Base-by-base conservation (phyloP, 2,113 vertebrate genomes). In the Euleptes europaea region DNA sequence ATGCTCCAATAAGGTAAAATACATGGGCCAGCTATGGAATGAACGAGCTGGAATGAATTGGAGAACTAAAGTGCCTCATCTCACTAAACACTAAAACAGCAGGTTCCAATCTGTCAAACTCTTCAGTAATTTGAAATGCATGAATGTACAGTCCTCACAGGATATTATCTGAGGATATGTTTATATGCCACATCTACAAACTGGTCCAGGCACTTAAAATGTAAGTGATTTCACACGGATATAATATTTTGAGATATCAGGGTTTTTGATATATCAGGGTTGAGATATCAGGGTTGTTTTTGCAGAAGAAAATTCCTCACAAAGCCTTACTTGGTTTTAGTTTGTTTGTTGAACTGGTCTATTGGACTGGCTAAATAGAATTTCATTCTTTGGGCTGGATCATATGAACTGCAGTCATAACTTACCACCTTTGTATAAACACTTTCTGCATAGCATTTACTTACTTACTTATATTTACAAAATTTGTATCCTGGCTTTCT, bases 61-160 rank as follows among this genome's bases (percentile, higher is more conserved):
- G 23, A 69, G 26, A 35, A 82, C 12, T 6, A 13, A 0, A 0
- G 40, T 42, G 71, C 14, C 10, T 72, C 1, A 11, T 80, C 54
- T 23, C 9, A 78, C 8, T 17, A 54, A 70, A 77, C n/a, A 11
- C 35, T 82, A 47, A 70, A 78, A 26, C 73, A 9, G 7, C 14
- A 57, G 31, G 31, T 82, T 84, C 14, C 23, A 66, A 0, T 73
- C 75, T 83, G 31, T 14, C 23, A 6, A 84, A 28, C 3, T 49
- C 69, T 74, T 82, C 87, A 77, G 70, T 40, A 28, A 35, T 85
- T 88, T 35, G 2, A 2, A 47, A 0, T 11, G 0, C 80, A 26
- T 67, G 23, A 28, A 26, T 74, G 21, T 17, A 7, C n/a, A 49
- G 78, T 69, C 60, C 17, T 82, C 2, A 47, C 77, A 9, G 14